Evolutionary conservation across 2,888 invertebrate genomes (phyloP).

Genomic region (Anarsia innoxiella): DNA sequence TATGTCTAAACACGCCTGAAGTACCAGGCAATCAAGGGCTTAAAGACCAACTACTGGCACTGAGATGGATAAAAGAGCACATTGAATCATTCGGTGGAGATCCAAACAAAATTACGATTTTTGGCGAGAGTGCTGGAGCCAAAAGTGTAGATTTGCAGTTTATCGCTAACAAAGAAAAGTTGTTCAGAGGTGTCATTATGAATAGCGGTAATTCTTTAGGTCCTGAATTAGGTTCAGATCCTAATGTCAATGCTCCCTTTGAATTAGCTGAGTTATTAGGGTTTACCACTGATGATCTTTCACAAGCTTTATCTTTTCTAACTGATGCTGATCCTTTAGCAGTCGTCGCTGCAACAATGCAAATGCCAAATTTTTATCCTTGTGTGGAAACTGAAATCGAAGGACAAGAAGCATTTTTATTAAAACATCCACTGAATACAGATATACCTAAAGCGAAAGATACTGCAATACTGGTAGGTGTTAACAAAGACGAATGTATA

Average conservation of each 20-base stretch:
- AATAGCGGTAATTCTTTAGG: slow-evolving; percentile 36
- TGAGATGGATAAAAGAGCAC: slow-evolving; percentile 43
- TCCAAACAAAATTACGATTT: slow-evolving; percentile 34
- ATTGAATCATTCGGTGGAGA: slow-evolving; percentile 48
- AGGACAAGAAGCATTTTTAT: slow-evolving; percentile 33
- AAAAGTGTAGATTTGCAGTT: slow-evolving; percentile 40
- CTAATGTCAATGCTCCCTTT: slow-evolving; percentile 28
- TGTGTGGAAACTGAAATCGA: slow-evolving; percentile 41
- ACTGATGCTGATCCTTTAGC: slow-evolving; percentile 22
- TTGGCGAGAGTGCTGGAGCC: slow-evolving; percentile 41
- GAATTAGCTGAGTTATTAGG: slow-evolving; percentile 33
- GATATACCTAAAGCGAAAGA: slow-evolving; percentile 28
- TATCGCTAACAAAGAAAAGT: slow-evolving; percentile 27
- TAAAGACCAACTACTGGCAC: slow-evolving; percentile 41
- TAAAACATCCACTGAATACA: slow-evolving; percentile 31
- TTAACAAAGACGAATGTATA: slow-evolving; percentile 33
- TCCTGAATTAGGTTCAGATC: slow-evolving; percentile 24
- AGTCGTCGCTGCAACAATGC: slow-evolving; percentile 26
- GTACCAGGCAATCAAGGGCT: slow-evolving; percentile 48
- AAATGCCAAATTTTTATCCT: slow-evolving; percentile 16
- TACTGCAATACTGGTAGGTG: slow-evolving; percentile 41
- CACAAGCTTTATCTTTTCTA: slow-evolving; percentile 33
- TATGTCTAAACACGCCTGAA: slow-evolving; percentile 40
- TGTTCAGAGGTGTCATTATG: slow-evolving; percentile 36
- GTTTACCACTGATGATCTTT: slow-evolving; percentile 21